A percentile compares a stretch with the other conserved stretches of the same genome.
Conservation (phyloP, 2,888 invertebrate genomes). For the Operophtera brumata region DNA sequence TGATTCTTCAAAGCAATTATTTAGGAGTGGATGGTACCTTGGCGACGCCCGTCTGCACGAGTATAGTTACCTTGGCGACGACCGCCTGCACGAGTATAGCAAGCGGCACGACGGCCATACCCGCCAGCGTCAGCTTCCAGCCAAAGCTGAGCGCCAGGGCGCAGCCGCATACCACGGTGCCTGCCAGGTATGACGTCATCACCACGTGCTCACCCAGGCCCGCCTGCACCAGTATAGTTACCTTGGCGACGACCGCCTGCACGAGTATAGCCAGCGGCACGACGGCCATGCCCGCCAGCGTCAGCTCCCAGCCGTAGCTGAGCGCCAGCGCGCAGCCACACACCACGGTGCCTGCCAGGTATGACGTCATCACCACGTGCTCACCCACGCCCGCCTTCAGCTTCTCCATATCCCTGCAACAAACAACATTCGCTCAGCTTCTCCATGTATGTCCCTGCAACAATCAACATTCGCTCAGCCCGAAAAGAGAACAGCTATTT, state of each 20-base stretch:
- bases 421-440: slow-evolving; percentile 51
- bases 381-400: slow-evolving; percentile 91
- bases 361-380: slow-evolving; percentile 87
- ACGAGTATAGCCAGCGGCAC: slow-evolving; percentile 87
- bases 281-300: slow-evolving; percentile 87
- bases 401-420: slow-evolving; percentile 85
- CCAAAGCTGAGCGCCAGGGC: slow-evolving; percentile 87
- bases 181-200: slow-evolving; percentile 85
- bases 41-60: too few species aligned
- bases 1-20: too few species aligned
- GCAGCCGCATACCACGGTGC: slow-evolving; percentile 85
- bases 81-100: slow-evolving; percentile 85
- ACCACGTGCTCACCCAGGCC: slow-evolving; percentile 91
- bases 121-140: slow-evolving; percentile 91
- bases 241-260: slow-evolving; percentile 87
- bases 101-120: slow-evolving; percentile 87
- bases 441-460: slow-evolving; percentile 85
- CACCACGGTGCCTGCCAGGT: slow-evolving; percentile 85
- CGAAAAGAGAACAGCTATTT: too few species aligned
- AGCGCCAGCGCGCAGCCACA: slow-evolving; percentile 85
- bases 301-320: slow-evolving; percentile 90
- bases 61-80: slow-evolving; percentile 85
- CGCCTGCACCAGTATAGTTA: slow-evolving; percentile 83
- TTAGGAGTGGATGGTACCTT: too few species aligned
- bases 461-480: background rate